Evolutionary conservation across 2,113 vertebrate species (phyloP).

Genomic region (Pelodiscus sinensis): DNA sequence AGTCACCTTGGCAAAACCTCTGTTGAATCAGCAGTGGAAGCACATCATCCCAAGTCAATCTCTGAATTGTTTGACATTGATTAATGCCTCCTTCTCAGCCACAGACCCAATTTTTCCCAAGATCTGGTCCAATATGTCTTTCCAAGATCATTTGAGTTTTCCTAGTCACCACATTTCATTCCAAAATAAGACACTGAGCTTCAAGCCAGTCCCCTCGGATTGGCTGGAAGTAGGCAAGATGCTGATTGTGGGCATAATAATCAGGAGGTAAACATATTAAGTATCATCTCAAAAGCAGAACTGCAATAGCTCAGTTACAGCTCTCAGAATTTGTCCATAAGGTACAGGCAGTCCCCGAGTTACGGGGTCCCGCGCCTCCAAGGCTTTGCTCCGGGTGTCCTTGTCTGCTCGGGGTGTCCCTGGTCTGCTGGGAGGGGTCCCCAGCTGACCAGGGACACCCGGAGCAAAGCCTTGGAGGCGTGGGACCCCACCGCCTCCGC

Average conservation of each 20-base stretch:
- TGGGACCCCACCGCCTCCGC: no score
- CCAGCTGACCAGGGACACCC: no score
- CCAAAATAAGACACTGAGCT: not conserved
- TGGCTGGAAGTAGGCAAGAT: not conserved
- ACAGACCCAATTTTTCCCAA: not conserved
- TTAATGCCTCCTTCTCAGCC: not conserved
- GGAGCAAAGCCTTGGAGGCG: no score
- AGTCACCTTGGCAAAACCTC: not conserved
- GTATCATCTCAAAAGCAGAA: not conserved
- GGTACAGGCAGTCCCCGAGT: no score
- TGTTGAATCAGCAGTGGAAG: slow-evolving; percentile 9
- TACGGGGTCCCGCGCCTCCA: no score
- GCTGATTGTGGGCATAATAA: not conserved
- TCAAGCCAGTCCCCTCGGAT: not conserved
- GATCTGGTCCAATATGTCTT: not conserved
- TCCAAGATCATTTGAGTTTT: not conserved
- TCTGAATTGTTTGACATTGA: not conserved
- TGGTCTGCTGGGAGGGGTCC: no score
- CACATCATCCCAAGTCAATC: not conserved
- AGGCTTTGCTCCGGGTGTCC: no score
- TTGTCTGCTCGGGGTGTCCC: no score
- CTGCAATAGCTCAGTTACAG: not conserved
- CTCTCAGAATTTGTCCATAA: not conserved
- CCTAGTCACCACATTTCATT: not conserved
- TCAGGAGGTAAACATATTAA: not conserved